Evolutionary conservation across 2,797 vertebrate genomes (phyloP).

Genomic region (Poecile montanus): DNA sequence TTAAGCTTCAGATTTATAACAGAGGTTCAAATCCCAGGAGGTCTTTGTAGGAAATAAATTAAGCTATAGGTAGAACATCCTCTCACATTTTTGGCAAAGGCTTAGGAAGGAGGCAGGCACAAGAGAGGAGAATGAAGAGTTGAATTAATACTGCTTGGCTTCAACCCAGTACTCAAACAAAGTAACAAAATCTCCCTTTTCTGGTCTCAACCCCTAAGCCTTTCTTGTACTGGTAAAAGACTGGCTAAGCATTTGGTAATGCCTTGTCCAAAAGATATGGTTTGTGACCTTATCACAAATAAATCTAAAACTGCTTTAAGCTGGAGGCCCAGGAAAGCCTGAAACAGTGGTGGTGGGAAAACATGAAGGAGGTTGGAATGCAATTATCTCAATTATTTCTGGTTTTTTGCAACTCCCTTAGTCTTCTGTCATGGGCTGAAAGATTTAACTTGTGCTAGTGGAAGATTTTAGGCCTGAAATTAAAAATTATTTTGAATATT

Average conservation of each 20-base stretch:
- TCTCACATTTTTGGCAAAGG: slow-evolving; percentile 53
- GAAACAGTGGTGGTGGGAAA: slow-evolving; percentile 21
- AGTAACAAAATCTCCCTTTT: slow-evolving; percentile 44
- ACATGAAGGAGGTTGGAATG: neutral
- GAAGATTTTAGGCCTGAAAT: neutral
- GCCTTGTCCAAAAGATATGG: slow-evolving; percentile 13
- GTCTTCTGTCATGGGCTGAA: neutral
- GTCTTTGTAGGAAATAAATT: slow-evolving; percentile 56
- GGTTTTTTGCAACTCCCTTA: slow-evolving; percentile 13
- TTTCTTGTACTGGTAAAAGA: slow-evolving; percentile 3
- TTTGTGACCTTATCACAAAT: neutral
- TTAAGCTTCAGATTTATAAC: slow-evolving; percentile 43
- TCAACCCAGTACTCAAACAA: slow-evolving; percentile 4
- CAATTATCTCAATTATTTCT: slow-evolving; percentile 25
- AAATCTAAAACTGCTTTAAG: slow-evolving; percentile 14
- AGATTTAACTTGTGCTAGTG: neutral
- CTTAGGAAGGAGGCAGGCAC: slow-evolving; percentile 50
- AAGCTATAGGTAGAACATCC: slow-evolving; percentile 55
- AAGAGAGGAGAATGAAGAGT: slow-evolving; percentile 22
- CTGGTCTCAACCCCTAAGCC: neutral
- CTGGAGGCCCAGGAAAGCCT: neutral
- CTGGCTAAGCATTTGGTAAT: neutral
- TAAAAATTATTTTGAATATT: neutral
- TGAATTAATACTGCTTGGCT: slow-evolving; percentile 37
- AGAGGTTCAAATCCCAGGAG: slow-evolving; percentile 16